Evolutionary conservation across 2,888 invertebrate genomes (phyloP).

Genomic region (Troilus luridus): DNA sequence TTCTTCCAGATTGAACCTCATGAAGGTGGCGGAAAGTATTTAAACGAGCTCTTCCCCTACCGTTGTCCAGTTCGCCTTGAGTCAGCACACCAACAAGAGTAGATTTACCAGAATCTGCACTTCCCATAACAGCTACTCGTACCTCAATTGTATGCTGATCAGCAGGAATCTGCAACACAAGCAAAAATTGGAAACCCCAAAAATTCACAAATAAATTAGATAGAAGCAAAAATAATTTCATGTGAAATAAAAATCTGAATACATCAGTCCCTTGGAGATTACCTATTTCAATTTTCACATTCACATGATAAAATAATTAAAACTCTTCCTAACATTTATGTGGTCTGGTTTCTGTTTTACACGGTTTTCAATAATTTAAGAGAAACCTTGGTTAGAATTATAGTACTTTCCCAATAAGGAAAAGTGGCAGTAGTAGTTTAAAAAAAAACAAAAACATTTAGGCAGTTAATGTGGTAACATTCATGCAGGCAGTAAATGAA

Average conservation of each 20-base stretch:
- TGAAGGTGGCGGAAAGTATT: conserved; percentile 97
- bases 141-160: conserved; percentile 91
- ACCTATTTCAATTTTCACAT: too few species aligned
- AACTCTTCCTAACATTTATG: too few species aligned
- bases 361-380: too few species aligned
- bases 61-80: conserved; percentile 96
- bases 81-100: conserved; percentile 96
- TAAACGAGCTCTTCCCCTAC: conserved; percentile 91
- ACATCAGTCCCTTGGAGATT: neutral
- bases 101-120: conserved; percentile 97
- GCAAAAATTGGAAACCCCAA: neutral
- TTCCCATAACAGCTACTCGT: conserved; percentile 93
- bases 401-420: too few species aligned
- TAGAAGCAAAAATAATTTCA: neutral
- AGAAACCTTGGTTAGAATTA: too few species aligned
- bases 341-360: too few species aligned
- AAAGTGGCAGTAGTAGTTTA: too few species aligned
- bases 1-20: conserved; percentile 94
- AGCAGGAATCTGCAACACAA: conserved; percentile 76
- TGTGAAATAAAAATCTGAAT: neutral
- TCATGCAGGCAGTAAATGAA: too few species aligned
- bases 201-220: neutral
- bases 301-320: too few species aligned
- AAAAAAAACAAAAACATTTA: too few species aligned
- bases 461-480: too few species aligned